Base-by-base conservation (phyloP, 2,113 vertebrate genomes). In the Uropsilus gracilis region DNA sequence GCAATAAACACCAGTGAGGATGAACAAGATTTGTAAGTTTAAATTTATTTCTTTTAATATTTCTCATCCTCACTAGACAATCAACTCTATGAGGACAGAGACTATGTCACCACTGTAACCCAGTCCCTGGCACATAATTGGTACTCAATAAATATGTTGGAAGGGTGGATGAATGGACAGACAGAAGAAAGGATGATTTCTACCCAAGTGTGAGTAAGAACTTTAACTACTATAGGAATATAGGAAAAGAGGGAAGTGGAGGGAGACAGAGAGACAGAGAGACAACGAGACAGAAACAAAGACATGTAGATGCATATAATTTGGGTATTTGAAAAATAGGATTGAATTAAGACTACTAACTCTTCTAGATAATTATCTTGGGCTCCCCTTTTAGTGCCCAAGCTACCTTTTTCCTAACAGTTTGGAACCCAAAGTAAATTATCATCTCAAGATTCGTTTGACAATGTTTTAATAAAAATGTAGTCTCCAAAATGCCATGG, bases 111-210 rank as follows among this genome's bases (percentile, higher is more conserved):
- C 37, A 68, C 53, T 77, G 71, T 66, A n/a, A 59, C 8, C 53
- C 78, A 61, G 72, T 24, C 81, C 71, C 34, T 32, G 55, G 61
- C 61, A 78, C 77, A 85, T 28, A 66, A 17, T 11, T 73, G 63
- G 57, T 28, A 64, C 86, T 95, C 88, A 96, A 96, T 97, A 97
- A 97, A 96, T 96, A 95, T 13, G 30, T 12, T 16, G 32, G 32
- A 13, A 22, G 59, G 42, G 16, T 26, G 68, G 6, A 68, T 39
- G 76, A 66, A 57, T 73, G 64, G 55, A 91, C 12, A 76, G 48
- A 78, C 30, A 66, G 30, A 83, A 46, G 61, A n/a, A 80, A 44
- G 59, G 34, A 75, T 66, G 72, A 57, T 66, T 66, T 68, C 71
- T 83, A n/a, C 83, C 50, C 42, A 68, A 85, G 22, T 16, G 22